Percentiles rank a stretch among this genome's conserved stretches.
These are phyloP conservation scores for Piprites chloris DNA, from an alignment of 2,113 vertebrate species.

Conservation along the genomic window DNA sequence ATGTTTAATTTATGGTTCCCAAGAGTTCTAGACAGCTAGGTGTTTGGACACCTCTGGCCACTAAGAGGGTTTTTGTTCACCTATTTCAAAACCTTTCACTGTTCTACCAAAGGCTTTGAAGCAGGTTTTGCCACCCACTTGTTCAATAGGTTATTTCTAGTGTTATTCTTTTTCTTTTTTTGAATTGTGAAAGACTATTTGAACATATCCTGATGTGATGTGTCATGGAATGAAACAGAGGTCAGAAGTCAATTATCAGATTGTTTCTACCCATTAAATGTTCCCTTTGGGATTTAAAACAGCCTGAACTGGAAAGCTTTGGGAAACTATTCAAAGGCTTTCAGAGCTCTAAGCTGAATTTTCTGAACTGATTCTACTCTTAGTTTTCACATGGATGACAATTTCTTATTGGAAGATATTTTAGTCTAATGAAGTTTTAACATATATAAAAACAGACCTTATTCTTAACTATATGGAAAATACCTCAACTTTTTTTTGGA, in stretches of 20 bases:
- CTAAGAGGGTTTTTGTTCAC: background rate
- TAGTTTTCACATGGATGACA: background rate
- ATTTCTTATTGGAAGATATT: background rate
- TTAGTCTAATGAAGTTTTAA: background rate
- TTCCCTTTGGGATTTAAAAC: background rate
- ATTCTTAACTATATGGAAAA: background rate
- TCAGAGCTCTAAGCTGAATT: background rate
- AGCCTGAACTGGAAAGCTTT: background rate
- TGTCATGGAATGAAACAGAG: background rate
- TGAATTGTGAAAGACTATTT: background rate
- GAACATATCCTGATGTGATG: background rate
- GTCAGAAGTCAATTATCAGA: background rate
- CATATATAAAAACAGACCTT: background rate
- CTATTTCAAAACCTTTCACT: background rate
- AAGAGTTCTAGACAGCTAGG: background rate
- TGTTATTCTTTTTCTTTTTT: background rate
- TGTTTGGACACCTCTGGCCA: background rate
- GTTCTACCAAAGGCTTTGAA: background rate
- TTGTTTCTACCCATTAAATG: background rate
- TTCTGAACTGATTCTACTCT: background rate
- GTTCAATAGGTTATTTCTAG: background rate
- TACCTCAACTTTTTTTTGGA: background rate
- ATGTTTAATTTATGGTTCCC: background rate
- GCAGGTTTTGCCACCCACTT: background rate
- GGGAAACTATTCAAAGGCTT: background rate